Conservation (phyloP, 2,888 invertebrate species). For the Neoascia interrupta region DNA sequence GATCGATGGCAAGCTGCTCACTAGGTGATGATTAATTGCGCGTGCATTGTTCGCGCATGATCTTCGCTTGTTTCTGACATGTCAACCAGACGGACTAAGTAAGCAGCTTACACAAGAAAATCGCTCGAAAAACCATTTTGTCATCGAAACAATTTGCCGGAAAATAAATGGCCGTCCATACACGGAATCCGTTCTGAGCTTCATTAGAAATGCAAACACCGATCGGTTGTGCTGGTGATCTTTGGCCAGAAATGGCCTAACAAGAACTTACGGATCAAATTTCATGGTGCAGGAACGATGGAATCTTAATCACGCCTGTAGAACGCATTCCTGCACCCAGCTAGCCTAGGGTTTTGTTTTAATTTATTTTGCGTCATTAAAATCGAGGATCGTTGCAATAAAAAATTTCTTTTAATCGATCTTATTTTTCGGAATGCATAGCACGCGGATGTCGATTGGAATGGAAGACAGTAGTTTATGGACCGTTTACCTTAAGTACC, state of each 20-base stretch:
- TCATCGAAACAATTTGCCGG: slow-evolving; percentile 42
- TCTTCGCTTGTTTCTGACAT: too few relatives aligned
- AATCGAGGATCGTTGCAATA: slow-evolving; percentile 43
- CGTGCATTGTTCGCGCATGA: too few relatives aligned
- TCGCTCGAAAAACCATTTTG: slow-evolving; percentile 12
- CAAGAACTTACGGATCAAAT: slow-evolving; percentile 36
- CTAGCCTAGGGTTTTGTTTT: slow-evolving; percentile 34
- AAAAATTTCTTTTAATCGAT: slow-evolving; percentile 57
- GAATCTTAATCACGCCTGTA: slow-evolving; percentile 33
- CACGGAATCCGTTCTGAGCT: not conserved
- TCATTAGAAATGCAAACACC: slow-evolving; percentile 21
- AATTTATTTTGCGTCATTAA: slow-evolving; percentile 61
- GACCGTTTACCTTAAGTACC: slow-evolving; percentile 58
- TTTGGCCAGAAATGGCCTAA: not conserved
- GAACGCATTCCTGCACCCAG: slow-evolving; percentile 1
- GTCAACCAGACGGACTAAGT: too few relatives aligned
- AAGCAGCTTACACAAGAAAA: too few relatives aligned
- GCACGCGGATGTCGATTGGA: not conserved
- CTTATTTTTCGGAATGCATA: slow-evolving; percentile 20
- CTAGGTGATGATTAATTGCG: too few relatives aligned
- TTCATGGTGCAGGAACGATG: slow-evolving; percentile 25
- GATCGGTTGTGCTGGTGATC: slow-evolving; percentile 33
- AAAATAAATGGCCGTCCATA: slow-evolving; percentile 28
- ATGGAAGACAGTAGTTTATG: slow-evolving; percentile 54
- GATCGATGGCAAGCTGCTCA: too few relatives aligned